A percentile compares a stretch with the other conserved stretches of the same genome.
Conservation (phyloP, 2,113 vertebrate species). For the Chunga burmeisteri region DNA sequence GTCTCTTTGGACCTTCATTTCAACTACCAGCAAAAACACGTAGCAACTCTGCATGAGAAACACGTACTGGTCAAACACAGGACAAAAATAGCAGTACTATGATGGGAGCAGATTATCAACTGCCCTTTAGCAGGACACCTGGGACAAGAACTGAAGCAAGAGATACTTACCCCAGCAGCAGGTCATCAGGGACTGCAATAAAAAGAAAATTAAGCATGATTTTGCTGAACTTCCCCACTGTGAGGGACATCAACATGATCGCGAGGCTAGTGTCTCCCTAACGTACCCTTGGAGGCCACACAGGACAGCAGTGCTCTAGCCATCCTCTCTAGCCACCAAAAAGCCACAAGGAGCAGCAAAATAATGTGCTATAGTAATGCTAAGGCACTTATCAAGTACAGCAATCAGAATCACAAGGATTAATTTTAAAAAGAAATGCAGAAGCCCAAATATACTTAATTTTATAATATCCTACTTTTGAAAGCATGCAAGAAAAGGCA, state of each 20-base stretch:
- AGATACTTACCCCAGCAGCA: constrained; percentile 89
- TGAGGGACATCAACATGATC: neutral
- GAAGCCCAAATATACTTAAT: neutral
- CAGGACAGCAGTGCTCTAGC: neutral
- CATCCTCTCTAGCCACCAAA: neutral
- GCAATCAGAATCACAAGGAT: neutral
- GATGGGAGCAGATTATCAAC: neutral
- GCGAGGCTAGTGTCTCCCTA: neutral
- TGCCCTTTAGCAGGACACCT: neutral
- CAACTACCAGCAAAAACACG: neutral
- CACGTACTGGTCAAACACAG: neutral
- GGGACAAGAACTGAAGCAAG: neutral
- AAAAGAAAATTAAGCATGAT: constrained; percentile 12
- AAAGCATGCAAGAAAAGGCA: neutral
- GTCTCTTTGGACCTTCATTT: neutral
- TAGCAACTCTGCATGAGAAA: neutral
- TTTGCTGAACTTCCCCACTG: neutral
- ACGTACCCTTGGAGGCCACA: neutral
- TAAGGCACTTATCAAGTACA: neutral
- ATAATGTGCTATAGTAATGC: neutral
- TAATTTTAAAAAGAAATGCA: neutral
- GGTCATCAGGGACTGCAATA: constrained; percentile 89
- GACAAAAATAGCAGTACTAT: neutral
- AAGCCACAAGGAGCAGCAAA: neutral
- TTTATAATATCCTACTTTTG: neutral